A percentile compares a stretch with the other conserved stretches of the same genome.
phyloP scores from a whole-genome alignment of 2,113 vertebrate species.

The Gnathonemus echidnorhynchus region DNA sequence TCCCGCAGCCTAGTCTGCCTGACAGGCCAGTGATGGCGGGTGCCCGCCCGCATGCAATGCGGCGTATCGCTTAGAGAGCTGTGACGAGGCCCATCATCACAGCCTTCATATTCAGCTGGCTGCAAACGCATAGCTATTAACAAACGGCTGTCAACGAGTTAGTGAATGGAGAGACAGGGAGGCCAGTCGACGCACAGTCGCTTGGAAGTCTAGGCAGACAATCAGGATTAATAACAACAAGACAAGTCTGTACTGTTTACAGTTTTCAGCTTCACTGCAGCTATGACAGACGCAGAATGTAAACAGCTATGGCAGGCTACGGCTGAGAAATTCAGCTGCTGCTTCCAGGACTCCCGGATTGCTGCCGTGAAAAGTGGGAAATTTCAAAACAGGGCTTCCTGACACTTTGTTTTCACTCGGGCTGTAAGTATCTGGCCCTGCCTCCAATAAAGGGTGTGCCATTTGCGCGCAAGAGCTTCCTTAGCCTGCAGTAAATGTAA shows the following conservation, averaged over 20 bases:
- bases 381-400: background rate
- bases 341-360: slow-evolving; percentile 29
- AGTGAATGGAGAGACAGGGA: slow-evolving; percentile 46
- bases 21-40: slow-evolving; percentile 66
- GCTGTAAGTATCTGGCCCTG: background rate
- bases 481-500: background rate
- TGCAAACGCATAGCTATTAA: slow-evolving; percentile 61
- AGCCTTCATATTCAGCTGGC: slow-evolving; percentile 59
- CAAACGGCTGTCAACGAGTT: slow-evolving; percentile 62
- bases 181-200: slow-evolving; percentile 34
- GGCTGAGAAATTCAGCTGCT: slow-evolving; percentile 32
- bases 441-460: background rate
- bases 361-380: slow-evolving; percentile 23
- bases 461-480: background rate
- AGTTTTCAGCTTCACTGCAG: slow-evolving; percentile 39
- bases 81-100: slow-evolving; percentile 68
- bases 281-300: slow-evolving; percentile 41
- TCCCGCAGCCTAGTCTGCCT: slow-evolving; percentile 66
- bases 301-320: slow-evolving; percentile 45
- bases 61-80: slow-evolving; percentile 57
- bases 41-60: slow-evolving; percentile 56
- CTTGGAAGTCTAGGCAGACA: slow-evolving; percentile 41
- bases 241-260: slow-evolving; percentile 31
- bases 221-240: slow-evolving; percentile 47
- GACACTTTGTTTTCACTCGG: background rate